phyloP scores from a whole-genome alignment of 1,140 invertebrate genomes.

The Ephestia elutella region DNA sequence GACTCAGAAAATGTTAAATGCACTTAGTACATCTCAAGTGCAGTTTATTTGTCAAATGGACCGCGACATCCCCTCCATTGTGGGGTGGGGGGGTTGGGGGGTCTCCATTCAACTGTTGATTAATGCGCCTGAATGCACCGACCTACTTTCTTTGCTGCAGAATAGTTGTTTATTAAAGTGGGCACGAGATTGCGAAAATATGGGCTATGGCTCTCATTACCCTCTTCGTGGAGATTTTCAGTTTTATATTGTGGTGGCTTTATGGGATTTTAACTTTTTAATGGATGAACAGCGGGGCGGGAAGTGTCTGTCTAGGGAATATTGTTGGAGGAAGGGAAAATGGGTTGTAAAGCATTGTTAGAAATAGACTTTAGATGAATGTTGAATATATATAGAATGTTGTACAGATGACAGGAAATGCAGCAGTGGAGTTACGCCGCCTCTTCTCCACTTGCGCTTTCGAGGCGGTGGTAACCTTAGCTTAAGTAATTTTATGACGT shows the following conservation, averaged over 20 bases:
- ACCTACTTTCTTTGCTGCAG: background rate
- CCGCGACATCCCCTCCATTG: constrained; percentile 4
- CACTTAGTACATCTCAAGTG: background rate
- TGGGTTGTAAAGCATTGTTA: too few relatives aligned
- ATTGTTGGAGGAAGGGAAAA: too few relatives aligned
- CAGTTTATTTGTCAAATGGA: constrained; percentile 2
- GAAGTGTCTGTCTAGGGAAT: too few relatives aligned
- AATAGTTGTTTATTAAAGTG: background rate
- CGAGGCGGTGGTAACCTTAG: too few relatives aligned
- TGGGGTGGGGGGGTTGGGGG: background rate
- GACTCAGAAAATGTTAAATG: background rate
- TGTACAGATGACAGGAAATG: too few relatives aligned
- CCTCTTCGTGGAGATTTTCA: background rate
- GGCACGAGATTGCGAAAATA: background rate
- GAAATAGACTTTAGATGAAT: too few relatives aligned
- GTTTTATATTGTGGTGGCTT: background rate
- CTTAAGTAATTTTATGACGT: too few relatives aligned
- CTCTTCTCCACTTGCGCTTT: too few relatives aligned
- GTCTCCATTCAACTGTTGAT: constrained; percentile 4
- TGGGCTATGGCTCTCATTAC: background rate
- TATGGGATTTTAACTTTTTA: too few relatives aligned
- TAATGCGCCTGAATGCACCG: constrained; percentile 2
- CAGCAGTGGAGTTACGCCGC: too few relatives aligned
- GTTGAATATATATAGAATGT: too few relatives aligned
- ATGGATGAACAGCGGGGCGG: too few relatives aligned